Evolutionary conservation across 2,888 invertebrate genomes (phyloP).

Genomic region (Sthenelais limicola): DNA sequence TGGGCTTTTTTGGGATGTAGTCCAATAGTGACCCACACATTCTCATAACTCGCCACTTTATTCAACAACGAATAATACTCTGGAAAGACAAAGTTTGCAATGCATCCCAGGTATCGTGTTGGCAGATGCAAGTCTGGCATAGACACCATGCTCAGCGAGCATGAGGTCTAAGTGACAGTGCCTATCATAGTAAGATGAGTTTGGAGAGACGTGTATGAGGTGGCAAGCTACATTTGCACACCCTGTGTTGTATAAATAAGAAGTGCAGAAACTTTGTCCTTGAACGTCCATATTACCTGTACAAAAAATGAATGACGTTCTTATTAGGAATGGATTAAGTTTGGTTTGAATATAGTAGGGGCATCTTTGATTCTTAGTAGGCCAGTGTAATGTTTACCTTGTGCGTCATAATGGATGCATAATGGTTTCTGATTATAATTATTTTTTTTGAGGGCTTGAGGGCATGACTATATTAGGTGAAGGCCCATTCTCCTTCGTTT

Average conservation of each 20-base stretch:
- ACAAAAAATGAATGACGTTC: too few relatives aligned
- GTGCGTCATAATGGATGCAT: neutral
- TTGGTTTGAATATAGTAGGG: neutral
- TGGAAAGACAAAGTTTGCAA: constrained; percentile 1
- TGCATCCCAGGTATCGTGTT: neutral
- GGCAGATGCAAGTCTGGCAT: neutral
- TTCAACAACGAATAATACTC: neutral
- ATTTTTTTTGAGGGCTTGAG: neutral
- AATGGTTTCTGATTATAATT: too few relatives aligned
- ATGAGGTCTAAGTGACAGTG: neutral
- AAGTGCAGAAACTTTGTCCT: neutral
- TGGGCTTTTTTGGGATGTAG: neutral
- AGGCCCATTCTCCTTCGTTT: neutral
- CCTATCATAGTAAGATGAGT: neutral
- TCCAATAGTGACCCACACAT: neutral
- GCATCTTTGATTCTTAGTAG: neutral
- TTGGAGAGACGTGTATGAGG: neutral
- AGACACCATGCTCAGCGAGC: neutral
- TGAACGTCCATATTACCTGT: constrained; percentile 13
- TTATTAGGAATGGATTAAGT: neutral
- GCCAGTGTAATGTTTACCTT: neutral
- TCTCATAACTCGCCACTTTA: neutral
- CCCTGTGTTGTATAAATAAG: neutral
- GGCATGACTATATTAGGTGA: neutral
- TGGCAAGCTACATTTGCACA: neutral